Conservation (phyloP, 2,888 invertebrate species). For the Spicauda simplicius region DNA sequence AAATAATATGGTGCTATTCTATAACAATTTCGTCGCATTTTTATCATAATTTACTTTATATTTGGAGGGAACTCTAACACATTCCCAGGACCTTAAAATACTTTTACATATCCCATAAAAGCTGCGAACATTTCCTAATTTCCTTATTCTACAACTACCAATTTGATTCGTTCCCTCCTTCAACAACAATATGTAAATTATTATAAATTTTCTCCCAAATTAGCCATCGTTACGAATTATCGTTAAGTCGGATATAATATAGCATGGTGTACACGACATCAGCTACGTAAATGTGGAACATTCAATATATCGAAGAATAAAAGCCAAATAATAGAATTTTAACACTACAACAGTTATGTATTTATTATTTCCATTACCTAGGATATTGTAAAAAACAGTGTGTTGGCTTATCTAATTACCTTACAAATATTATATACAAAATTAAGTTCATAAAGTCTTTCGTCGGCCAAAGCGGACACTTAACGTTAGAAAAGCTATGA, state of each 20-base stretch:
- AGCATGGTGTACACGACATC: constrained; percentile 54
- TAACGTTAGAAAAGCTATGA: constrained; percentile 63
- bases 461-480: constrained; percentile 75
- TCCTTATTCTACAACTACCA: constrained; percentile 57
- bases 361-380: constrained; percentile 72
- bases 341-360: constrained; percentile 80
- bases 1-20: constrained; percentile 51
- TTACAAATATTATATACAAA: constrained; percentile 80
- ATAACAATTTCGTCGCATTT: constrained; percentile 54
- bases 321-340: constrained; percentile 70
- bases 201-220: constrained; percentile 40
- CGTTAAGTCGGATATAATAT: constrained; percentile 43
- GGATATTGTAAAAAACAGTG: constrained; percentile 83
- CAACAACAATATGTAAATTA: constrained; percentile 42
- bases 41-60: constrained; percentile 51
- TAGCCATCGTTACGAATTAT: constrained; percentile 40
- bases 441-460: constrained; percentile 79
- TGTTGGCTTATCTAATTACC: constrained; percentile 74
- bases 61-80: constrained; percentile 64
- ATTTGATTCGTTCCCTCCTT: constrained; percentile 63
- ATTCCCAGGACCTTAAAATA: constrained; percentile 53
- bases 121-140: constrained; percentile 58
- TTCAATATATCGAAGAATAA: constrained; percentile 62
- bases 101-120: constrained; percentile 60
- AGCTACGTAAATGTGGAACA: constrained; percentile 60